Percentiles rank a stretch among this genome's conserved stretches.
Conservation (phyloP, 2,888 invertebrate species). For the Lycophotia porphyrea region DNA sequence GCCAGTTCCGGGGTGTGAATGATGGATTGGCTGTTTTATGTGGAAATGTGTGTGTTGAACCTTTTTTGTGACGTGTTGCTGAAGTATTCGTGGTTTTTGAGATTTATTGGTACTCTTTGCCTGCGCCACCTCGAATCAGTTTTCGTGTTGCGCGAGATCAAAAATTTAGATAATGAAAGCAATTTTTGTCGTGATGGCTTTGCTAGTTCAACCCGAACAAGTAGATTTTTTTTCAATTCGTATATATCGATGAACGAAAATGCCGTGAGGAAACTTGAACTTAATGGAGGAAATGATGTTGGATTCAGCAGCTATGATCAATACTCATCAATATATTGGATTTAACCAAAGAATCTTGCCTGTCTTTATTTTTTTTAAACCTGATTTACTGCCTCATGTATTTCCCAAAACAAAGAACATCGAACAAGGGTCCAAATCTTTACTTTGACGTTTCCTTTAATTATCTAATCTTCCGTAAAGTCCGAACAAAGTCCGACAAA, state of each 20-base stretch:
- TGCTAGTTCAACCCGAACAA: background rate
- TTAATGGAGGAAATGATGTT: background rate
- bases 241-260: background rate
- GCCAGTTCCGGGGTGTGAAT: slow-evolving; percentile 28
- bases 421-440: slow-evolving; percentile 27
- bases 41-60: background rate
- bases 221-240: background rate
- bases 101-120: too few species aligned
- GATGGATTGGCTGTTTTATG: slow-evolving; percentile 31
- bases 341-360: background rate
- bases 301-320: background rate
- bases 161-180: background rate
- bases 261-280: background rate
- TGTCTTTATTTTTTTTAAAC: background rate
- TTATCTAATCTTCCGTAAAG: slow-evolving; percentile 50
- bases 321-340: background rate
- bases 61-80: background rate
- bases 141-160: too few species aligned
- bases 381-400: slow-evolving; percentile 1
- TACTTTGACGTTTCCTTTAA: slow-evolving; percentile 43
- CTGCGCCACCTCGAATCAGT: too few species aligned
- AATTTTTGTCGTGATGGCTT: background rate
- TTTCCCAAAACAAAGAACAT: slow-evolving; percentile 23
- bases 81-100: background rate
- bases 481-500: slow-evolving; percentile 54